phyloP scores from a whole-genome alignment of 37 sponge, comb jelly and placozoan genomes.

The Haliclona indistincta region DNA sequence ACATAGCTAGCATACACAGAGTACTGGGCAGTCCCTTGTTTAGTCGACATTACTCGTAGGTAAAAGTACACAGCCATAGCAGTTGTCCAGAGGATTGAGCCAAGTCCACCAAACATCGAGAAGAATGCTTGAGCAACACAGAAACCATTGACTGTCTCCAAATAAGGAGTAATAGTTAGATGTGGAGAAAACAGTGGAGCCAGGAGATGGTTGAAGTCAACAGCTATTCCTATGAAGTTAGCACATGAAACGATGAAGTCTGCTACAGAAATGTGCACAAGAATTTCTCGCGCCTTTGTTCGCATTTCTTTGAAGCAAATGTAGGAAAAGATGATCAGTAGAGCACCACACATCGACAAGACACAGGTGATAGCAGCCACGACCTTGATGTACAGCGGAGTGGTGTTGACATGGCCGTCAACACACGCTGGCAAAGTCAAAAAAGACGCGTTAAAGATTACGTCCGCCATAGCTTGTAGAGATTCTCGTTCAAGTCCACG shows the following conservation, averaged over 20 bases:
- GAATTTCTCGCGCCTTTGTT: slow-evolving; percentile 59
- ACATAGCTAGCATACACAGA: background rate
- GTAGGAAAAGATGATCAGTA: slow-evolving; percentile 69
- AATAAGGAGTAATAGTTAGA: background rate
- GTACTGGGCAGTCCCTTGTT: background rate
- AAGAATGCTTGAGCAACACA: slow-evolving; percentile 52
- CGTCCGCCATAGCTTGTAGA: too few species aligned
- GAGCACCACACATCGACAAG: slow-evolving; percentile 57
- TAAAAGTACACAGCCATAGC: slow-evolving; percentile 53
- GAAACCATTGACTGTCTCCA: background rate
- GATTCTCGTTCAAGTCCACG: too few species aligned
- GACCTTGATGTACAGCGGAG: slow-evolving; percentile 6
- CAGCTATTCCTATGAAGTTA: slow-evolving; percentile 52
- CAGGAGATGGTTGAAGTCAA: slow-evolving; percentile 49
- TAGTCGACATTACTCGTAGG: slow-evolving; percentile 21
- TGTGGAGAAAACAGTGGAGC: background rate
- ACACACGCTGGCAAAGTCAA: slow-evolving; percentile 4
- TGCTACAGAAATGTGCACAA: slow-evolving; percentile 69
- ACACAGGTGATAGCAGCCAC: slow-evolving; percentile 32
- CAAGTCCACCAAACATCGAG: slow-evolving; percentile 31
- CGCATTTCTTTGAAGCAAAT: slow-evolving; percentile 33
- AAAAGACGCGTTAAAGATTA: too few species aligned
- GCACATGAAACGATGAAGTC: slow-evolving; percentile 61
- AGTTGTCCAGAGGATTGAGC: slow-evolving; percentile 58
- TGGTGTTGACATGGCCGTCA: background rate